These are phyloP conservation scores for Dasysyrphus albostriatus DNA, from an alignment of 2,888 invertebrate genomes.

Conservation along the genomic window DNA sequence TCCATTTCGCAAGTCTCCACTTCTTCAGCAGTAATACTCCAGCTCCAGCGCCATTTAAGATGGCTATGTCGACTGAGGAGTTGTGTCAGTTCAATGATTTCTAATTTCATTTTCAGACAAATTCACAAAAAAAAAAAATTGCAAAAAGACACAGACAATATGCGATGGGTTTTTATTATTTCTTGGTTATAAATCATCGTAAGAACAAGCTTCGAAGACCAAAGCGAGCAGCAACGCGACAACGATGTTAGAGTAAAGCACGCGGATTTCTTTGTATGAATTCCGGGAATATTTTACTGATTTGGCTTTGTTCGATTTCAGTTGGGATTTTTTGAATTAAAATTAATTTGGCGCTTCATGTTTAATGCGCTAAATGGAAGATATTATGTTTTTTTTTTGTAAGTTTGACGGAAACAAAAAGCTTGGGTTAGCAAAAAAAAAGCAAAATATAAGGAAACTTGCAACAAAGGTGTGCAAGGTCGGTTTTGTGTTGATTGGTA, in stretches of 20 bases:
- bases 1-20: constrained; percentile 35
- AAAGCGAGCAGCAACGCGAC: not conserved
- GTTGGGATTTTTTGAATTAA: not conserved
- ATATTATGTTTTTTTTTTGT: not conserved
- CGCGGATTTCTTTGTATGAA: constrained; percentile 48
- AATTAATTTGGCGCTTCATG: constrained; percentile 8
- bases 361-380: constrained; percentile 1
- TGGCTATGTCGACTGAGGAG: constrained; percentile 29
- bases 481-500: not conserved
- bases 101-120: constrained; percentile 52
- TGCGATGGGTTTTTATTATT: constrained; percentile 22
- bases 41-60: constrained; percentile 41
- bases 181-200: constrained; percentile 60
- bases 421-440: not conserved
- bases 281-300: constrained; percentile 58
- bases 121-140: not conserved
- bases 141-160: constrained; percentile 20
- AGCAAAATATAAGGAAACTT: constrained; percentile 10
- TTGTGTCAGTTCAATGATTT: constrained; percentile 66
- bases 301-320: constrained; percentile 54
- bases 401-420: constrained; percentile 4
- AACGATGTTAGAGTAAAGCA: constrained; percentile 11
- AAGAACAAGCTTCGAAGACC: constrained; percentile 19
- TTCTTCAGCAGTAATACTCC: not conserved
- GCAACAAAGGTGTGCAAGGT: constrained; percentile 29